Conservation (phyloP, 2,797 vertebrate genomes). For the Dicrostonyx torquatus region DNA sequence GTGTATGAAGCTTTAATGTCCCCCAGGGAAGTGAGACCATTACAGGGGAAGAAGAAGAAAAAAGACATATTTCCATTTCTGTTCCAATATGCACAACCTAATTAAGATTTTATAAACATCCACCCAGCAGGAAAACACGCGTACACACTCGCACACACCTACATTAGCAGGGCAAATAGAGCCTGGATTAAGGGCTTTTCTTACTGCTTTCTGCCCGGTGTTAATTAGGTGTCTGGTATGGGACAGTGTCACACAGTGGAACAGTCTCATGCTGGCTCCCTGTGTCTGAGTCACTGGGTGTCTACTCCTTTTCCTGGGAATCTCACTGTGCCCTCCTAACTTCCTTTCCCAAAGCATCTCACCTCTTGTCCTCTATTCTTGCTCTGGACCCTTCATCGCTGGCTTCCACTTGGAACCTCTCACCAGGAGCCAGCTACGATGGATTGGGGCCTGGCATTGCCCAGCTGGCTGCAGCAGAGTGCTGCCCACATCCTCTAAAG, state of each 20-base stretch:
- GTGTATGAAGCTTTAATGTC: background rate
- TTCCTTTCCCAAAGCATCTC: fast-evolving
- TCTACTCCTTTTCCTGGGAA: background rate
- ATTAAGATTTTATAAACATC: constrained; percentile 82
- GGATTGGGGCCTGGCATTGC: background rate
- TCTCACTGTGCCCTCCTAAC: fast-evolving
- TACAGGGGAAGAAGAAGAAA: background rate
- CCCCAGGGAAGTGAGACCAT: constrained; percentile 58
- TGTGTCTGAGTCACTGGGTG: fast-evolving
- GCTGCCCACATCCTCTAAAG: background rate
- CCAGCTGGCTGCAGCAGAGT: background rate
- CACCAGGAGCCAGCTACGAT: fast-evolving
- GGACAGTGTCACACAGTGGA: background rate
- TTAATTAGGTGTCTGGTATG: constrained; percentile 79
- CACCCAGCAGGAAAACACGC: constrained; percentile 57
- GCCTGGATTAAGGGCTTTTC: constrained; percentile 74
- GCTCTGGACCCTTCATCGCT: background rate
- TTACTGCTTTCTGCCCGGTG: constrained; percentile 70
- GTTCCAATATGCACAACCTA: constrained; percentile 67
- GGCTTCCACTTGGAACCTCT: background rate
- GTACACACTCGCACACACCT: background rate
- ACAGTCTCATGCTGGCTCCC: constrained; percentile 62
- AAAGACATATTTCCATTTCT: constrained; percentile 56
- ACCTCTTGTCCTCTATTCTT: background rate
- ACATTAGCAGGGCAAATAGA: constrained; percentile 76